Base-by-base conservation (phyloP, 35 echinoderm and acorn worm genomes). In the Diadema setosum region DNA sequence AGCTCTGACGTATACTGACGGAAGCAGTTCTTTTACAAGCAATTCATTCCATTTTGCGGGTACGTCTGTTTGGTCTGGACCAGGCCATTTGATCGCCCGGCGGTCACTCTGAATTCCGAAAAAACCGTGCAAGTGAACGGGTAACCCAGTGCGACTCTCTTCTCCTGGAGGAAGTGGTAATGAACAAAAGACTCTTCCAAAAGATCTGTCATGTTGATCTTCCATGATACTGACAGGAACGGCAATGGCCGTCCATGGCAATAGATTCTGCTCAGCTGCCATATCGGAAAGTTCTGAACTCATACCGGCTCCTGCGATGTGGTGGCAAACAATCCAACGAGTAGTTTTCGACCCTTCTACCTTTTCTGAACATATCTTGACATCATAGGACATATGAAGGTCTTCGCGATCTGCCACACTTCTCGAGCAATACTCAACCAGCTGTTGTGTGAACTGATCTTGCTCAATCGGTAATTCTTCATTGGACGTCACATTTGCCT, bases 81-180 rank as follows among this genome's bases (percentile, higher is more conserved):
- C 95, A 32, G 87, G 95, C 95, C 95, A 97, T 45, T 97, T 90
- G 16, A 97, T 70, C 16, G 81, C 80, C 6, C 91, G 82, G 30
- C 95, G 75, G 67, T 97, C 80, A 45, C 91, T 87, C 25, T 86
- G 84, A 6, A 97, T 64, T 56, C 95, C 91, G 84, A 97, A 97
- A 83, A 93, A 93, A 1, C 91, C 95, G 83, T 97, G 91, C 9
- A 97, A 61, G 82, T 97, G 95, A 14, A 97, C 87, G 32, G 95
- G 95, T n/a, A 97, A 80, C 18, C 95, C 95, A 80, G 91, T n/a
- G n/a, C n/a, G n/a, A n/a, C n/a, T 90, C 18, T 78, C 36, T 48
- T 87, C 57, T 4, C 88, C 80, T 15, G 60, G 29, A 50, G 95
- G 95, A 8, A 97, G 41, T 52, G 95, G 95, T 3, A 97, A 88